These are phyloP conservation scores for Neocloeon triangulifer DNA, from an alignment of 1,140 invertebrate species.

Conservation along the genomic window DNA sequence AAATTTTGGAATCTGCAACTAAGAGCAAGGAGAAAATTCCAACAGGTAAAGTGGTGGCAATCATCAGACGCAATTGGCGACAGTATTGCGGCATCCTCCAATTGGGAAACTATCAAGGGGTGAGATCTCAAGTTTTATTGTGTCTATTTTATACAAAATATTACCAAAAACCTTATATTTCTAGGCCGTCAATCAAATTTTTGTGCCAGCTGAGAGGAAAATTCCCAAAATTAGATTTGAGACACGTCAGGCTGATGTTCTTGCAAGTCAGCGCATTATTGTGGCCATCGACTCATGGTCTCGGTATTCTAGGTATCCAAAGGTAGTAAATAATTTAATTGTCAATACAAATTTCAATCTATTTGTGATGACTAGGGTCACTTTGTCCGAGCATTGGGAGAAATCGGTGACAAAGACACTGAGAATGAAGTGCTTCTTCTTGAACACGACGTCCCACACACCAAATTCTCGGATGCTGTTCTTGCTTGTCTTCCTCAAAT, in stretches of 20 bases:
- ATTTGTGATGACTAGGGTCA: no score
- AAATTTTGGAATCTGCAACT: slow-evolving; percentile 21
- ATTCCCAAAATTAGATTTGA: slow-evolving; percentile 83
- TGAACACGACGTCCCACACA: slow-evolving; percentile 94
- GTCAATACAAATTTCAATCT: no score
- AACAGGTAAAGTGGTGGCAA: slow-evolving; percentile 79
- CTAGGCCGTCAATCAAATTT: slow-evolving; percentile 53
- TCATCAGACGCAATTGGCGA: slow-evolving; percentile 88
- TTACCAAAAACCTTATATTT: slow-evolving; percentile 12
- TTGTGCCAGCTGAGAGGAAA: slow-evolving; percentile 71
- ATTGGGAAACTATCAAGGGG: slow-evolving; percentile 40
- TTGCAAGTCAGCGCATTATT: slow-evolving; percentile 69
- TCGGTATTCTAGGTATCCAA: slow-evolving; percentile 51
- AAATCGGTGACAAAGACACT: slow-evolving; percentile 64
- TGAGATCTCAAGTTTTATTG: not conserved
- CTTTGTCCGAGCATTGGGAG: slow-evolving; percentile 66
- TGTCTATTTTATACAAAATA: slow-evolving; percentile 2
- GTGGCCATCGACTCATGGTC: slow-evolving; percentile 89
- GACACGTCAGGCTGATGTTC: slow-evolving; percentile 59
- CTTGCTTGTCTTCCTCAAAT: slow-evolving; percentile 74
- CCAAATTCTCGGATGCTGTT: slow-evolving; percentile 83
- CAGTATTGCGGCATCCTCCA: slow-evolving; percentile 91
- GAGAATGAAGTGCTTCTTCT: slow-evolving; percentile 90
- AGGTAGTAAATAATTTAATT: slow-evolving; percentile 14
- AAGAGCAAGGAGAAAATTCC: slow-evolving; percentile 30